Base-by-base conservation (phyloP, 2,888 invertebrate genomes). In the Chydorus sphaericus region DNA sequence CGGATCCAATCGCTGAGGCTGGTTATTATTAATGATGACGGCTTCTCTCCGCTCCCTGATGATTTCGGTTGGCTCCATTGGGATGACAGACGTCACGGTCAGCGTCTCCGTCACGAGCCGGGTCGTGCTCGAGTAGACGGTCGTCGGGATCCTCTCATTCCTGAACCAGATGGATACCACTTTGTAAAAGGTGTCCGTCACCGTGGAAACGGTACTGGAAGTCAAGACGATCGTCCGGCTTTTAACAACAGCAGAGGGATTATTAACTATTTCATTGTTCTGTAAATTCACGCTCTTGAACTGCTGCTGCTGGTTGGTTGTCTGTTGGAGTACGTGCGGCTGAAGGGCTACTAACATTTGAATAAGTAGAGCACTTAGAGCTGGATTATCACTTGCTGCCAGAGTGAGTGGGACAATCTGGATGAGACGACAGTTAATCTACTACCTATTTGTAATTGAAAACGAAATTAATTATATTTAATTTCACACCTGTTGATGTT, bases 121-220 rank as follows among this genome's bases (percentile, higher is more conserved):
- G 5, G 36, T 36, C 6, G 52, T 16, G 23, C 23, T 16, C 6
- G 52, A 52, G 20, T 33, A 31, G 10, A 52, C 18, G 20, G 52
- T 52, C 4, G 33, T 52, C 5, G 52, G 31, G 8, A 52, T 52
- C 11, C 52, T 33, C 10, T 31, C 52, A 26, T 52, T 52, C 4
- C 52, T 20, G 36, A 36, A 52, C 52, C 52, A 52, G 20, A 52
- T 31, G 10, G 52, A 36, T 36, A 52, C 31, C 11, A 26, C 36
- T 18, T 31, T 52, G 2, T 33, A 31, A 4, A 52, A 26, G 11
- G 36, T 31, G 23, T 52, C 31, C 31, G 52, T 52, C 33, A 52
- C 30, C 2, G 52, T 52, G 3, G 23, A 36, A n/a, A 52, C 36
- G 18, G 36, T n/a, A 18, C 52, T 52, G 2, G 52, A 52, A 11